Base-by-base conservation (phyloP, 2,113 vertebrate genomes). In the Ginglymostoma cirratum region DNA sequence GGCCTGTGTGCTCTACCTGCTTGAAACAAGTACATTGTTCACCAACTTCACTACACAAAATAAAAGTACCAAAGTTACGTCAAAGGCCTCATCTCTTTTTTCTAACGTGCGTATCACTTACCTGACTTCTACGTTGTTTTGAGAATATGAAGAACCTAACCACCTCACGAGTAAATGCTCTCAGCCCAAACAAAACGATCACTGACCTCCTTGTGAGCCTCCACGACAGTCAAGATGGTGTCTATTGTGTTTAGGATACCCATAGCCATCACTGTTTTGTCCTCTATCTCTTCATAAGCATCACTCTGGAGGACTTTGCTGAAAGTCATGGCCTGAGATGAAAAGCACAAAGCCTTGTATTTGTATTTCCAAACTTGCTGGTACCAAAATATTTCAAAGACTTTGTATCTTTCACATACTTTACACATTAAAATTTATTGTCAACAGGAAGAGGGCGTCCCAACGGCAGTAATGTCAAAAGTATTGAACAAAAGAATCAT, bases 261-360 rank as follows among this genome's bases (percentile, higher is more conserved):
- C 96, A 99, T 98, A 17, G 99, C 99, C 98, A 99, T 99, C 94
- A 99, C 99, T 0, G 99, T 99, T 97, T 99, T 99, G 97, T 99
- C 99, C 96, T 99, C 99, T 0, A 98, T 98, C 97, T 99, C 99
- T 96, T 99, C 99, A 70, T 99, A 99, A 96, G 99, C 99, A 86
- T 99, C 99, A 96, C 98, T 99, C 96, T 99, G 98, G 96, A 99
- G 98, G 85, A 99, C 98, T 96, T 98, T 98, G 95, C 98, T 98
- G 97, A 99, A 99, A 97, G 99, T 99, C 97, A 99, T 99, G 7
- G 99, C 99, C 99, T 99, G 96, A 72, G 21, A 90, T 95, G 96
- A 93, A 96, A 55, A 96, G 65, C 65, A 48, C 30, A 14, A 94
- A 61, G 48, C 61, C 48, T 95, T 30, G 30, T 42, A 30, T 38